Conservation (phyloP, 2,113 vertebrate species). For the Etia nguti region DNA sequence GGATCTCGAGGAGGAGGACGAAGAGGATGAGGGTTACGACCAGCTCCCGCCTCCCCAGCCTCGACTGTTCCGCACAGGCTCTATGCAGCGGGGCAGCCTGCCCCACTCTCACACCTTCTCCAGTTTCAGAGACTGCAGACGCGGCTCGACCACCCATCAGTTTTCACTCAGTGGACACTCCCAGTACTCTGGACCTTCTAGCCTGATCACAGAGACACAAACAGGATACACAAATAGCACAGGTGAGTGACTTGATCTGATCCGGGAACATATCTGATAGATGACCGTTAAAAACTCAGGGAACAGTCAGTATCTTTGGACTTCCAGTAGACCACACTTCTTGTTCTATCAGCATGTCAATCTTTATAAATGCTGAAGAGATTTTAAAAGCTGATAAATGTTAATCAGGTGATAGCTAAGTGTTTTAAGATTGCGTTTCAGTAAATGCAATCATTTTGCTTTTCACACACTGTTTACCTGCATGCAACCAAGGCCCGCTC, state of each 20-base stretch:
- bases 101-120: conserved; percentile 96
- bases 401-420: not conserved
- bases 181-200: conserved; percentile 76
- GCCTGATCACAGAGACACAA: conserved; percentile 77
- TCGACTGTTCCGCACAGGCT: conserved; percentile 81
- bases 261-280: not conserved
- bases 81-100: conserved; percentile 83
- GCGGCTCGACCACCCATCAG: conserved; percentile 80
- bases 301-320: not conserved
- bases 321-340: not conserved
- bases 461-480: not conserved
- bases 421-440: not conserved
- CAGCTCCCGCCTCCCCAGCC: conserved; percentile 91
- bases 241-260: conserved; percentile 71
- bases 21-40: conserved; percentile 90
- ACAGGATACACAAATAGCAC: conserved; percentile 76
- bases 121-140: conserved; percentile 88
- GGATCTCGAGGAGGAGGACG: conserved; percentile 85
- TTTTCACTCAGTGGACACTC: conserved; percentile 80
- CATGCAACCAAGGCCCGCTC: not conserved
- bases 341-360: not conserved
- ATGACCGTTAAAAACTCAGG: not conserved
- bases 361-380: not conserved
- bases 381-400: not conserved
- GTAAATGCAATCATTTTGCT: not conserved